Percentiles rank a stretch among this genome's conserved stretches.
These are phyloP conservation scores for Brachyrhaphis roseni DNA, from an alignment of 2,797 vertebrate genomes.

Conservation along the genomic window DNA sequence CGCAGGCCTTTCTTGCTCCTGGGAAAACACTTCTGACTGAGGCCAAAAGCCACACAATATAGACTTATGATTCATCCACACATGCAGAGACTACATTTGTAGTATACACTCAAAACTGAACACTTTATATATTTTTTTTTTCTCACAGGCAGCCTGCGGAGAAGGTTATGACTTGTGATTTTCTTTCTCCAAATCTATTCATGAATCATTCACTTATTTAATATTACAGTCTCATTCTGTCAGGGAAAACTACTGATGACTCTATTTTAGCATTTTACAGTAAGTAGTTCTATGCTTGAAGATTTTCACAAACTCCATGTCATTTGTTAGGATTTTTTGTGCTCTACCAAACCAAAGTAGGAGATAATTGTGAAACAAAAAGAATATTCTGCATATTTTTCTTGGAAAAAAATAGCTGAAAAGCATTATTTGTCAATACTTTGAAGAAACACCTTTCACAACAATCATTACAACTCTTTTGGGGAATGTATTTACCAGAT, in stretches of 20 bases:
- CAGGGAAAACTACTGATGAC: slow-evolving; percentile 51
- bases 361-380: background rate
- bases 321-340: background rate
- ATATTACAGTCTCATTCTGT: slow-evolving; percentile 47
- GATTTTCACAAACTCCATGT: background rate
- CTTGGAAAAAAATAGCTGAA: background rate
- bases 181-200: slow-evolving; percentile 40
- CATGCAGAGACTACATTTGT: slow-evolving; percentile 55
- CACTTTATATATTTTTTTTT: slow-evolving; percentile 44
- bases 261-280: slow-evolving; percentile 26
- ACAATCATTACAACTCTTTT: too few relatives aligned
- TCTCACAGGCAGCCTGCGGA: slow-evolving; percentile 42
- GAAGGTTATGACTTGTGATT: slow-evolving; percentile 54
- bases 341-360: background rate
- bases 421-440: background rate
- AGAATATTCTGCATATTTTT: background rate
- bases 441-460: background rate
- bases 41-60: slow-evolving; percentile 80
- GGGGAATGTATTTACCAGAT: background rate
- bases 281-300: background rate
- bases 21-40: slow-evolving; percentile 77
- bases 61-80: slow-evolving; percentile 74
- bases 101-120: slow-evolving; percentile 60
- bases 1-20: slow-evolving; percentile 75
- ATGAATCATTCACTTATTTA: slow-evolving; percentile 69